Percentiles rank a stretch among this genome's conserved stretches.
Evolutionary conservation across 2,113 vertebrate genomes (phyloP).

Genomic region (Parotia lawesii): DNA sequence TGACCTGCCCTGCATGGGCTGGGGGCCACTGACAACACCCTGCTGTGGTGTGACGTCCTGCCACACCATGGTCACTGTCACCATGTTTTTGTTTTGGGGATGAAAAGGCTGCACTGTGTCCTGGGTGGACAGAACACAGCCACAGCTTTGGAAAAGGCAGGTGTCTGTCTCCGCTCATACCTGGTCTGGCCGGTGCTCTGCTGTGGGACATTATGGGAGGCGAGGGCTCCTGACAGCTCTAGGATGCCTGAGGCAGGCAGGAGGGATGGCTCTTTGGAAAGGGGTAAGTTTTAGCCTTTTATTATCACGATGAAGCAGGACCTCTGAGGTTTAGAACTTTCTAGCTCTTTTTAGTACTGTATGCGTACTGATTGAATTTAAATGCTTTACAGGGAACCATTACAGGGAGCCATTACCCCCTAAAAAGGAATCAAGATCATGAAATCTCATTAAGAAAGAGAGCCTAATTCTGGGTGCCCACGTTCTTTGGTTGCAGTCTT

Average conservation of each 20-base stretch:
- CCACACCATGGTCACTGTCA: fast-evolving
- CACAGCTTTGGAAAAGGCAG: not conserved
- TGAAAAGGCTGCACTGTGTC: not conserved
- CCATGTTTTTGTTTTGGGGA: not conserved
- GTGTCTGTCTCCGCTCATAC: fast-evolving
- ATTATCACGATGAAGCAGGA: not conserved
- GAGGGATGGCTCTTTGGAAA: not conserved
- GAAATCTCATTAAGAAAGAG: not conserved
- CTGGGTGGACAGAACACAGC: not conserved
- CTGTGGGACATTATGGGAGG: not conserved
- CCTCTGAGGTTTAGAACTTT: not conserved
- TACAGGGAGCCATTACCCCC: not conserved
- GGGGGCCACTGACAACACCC: not conserved
- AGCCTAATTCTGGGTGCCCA: not conserved
- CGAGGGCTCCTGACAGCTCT: not conserved
- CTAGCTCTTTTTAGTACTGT: not conserved
- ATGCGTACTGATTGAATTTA: not conserved
- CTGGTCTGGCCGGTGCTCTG: not conserved
- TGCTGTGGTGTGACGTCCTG: fast-evolving
- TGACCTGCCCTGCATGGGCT: not conserved
- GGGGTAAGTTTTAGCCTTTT: not conserved
- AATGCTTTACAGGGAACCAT: not conserved
- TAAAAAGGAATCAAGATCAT: not conserved
- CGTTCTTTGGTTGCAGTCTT: not conserved
- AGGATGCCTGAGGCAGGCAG: not conserved